Evolutionary conservation across 35 echinoderm and acorn worm genomes (phyloP).

Genomic region (Apostichopus japonicus): DNA sequence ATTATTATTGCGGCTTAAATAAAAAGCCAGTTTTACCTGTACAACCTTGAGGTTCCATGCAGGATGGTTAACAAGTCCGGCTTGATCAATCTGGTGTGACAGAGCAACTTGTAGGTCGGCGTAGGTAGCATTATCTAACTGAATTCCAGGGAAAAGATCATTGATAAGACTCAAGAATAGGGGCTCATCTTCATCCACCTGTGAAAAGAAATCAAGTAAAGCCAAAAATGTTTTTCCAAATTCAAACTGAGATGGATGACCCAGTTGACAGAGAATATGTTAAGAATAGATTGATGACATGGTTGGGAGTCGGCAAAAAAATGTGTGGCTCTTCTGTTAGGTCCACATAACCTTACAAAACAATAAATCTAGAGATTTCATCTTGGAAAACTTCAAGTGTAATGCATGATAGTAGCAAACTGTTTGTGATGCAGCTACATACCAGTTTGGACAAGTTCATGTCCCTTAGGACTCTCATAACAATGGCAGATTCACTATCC

Average conservation of each 20-base stretch:
- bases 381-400: neutral
- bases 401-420: neutral
- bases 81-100: constrained; percentile 69
- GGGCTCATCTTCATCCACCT: constrained; percentile 99
- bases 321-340: neutral
- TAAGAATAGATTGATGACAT: no score
- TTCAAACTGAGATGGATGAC: no score
- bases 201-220: neutral
- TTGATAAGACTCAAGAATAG: constrained; percentile 99
- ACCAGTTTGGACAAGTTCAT: constrained; percentile 99
- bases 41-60: constrained; percentile 99
- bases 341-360: no score
- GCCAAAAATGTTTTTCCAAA: no score
- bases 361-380: no score
- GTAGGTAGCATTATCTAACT: constrained; percentile 96
- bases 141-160: constrained; percentile 99
- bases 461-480: constrained; percentile 96
- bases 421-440: neutral
- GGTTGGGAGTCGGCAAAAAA: neutral
- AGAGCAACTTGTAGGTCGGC: constrained; percentile 93
- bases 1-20: neutral
- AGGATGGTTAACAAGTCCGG: constrained; percentile 90
- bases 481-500: constrained; percentile 95
- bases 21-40: constrained; percentile 60
- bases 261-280: no score